phyloP scores from a whole-genome alignment of 1,140 invertebrate genomes.

The Bombus turneri region DNA sequence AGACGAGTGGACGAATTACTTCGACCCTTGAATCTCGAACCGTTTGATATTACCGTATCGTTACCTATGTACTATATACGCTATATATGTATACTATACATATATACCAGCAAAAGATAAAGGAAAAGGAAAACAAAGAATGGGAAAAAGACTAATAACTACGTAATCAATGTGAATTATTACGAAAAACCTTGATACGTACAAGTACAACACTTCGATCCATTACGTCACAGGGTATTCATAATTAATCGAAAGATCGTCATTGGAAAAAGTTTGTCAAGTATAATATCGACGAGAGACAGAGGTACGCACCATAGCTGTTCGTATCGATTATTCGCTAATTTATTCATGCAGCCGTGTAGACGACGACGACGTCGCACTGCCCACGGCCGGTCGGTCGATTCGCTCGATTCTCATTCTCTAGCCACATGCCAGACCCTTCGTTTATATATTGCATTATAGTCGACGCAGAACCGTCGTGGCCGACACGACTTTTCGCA shows the following conservation, averaged over 20 bases:
- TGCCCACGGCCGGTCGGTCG: conserved; percentile 65
- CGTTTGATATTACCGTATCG: neutral
- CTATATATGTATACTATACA: too few relatives aligned
- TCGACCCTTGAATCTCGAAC: neutral
- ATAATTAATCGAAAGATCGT: neutral
- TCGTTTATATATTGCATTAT: conserved; percentile 56
- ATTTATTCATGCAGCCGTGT: conserved; percentile 70
- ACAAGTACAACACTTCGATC: neutral
- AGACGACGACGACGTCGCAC: conserved; percentile 61
- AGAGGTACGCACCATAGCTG: conserved; percentile 41
- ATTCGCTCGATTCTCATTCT: conserved; percentile 61
- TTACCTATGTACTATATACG: neutral
- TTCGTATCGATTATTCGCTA: conserved; percentile 72
- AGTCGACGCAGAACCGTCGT: conserved; percentile 44
- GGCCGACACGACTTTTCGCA: conserved; percentile 44
- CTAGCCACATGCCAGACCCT: conserved; percentile 52
- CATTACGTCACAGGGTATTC: neutral
- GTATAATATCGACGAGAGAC: neutral
- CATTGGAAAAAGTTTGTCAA: neutral
- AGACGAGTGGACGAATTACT: neutral
- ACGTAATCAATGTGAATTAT: neutral
- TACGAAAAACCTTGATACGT: conserved; percentile 5
- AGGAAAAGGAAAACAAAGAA: neutral
- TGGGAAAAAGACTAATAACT: too few relatives aligned
- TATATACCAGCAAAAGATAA: too few relatives aligned